Evolutionary conservation across 2,113 vertebrate genomes (phyloP), one percentile per base, ranked within the genome.

Genomic region (Columba janthina): DNA sequence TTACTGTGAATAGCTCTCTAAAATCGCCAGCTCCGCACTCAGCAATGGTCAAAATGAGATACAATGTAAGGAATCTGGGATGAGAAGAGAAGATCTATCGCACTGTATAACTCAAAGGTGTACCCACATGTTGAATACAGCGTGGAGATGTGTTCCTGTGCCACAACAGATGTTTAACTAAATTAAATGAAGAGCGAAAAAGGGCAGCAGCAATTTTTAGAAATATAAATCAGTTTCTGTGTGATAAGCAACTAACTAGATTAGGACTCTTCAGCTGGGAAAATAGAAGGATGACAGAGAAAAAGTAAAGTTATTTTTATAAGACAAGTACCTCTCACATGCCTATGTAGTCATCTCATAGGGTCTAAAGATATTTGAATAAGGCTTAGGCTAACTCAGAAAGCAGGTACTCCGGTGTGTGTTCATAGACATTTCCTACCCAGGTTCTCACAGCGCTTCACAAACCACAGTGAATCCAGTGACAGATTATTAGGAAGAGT

Each of bases 271-370:
- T 65, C 69, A 74, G 24, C 29, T 80, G 50, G 13, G 48, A 34
- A 79, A 66, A 73, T 62, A 57, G 67, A 50, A 76, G 25, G 28
- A 42, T 66, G 83, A 31, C 29, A 34, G 21, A 57, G 51, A 56
- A 79, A 83, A 82, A 40, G 40, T 9, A 2, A 31, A 57, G 14
- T 36, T 81, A 17, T 65, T 84, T 89, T 54, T 46, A 6, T 15
- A 21, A 50, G 65, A 46, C 21, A 61, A 46, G 54, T 48, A 62
- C 15, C 29, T 85, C 42, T 75, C 32, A 19, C 31, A 12, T 64
- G 65, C 26, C 22, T 32, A 1, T 32, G 3, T 1, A 40, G 32
- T 44, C 8, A 78, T 36, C 34, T 48, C 3, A 0, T 6, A 5
- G 40, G 42, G 26, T 25, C 31, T 58, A 15, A 64, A n/a, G 34